These are phyloP conservation scores for Himalopsyche phryganea DNA, from an alignment of 1,140 invertebrate species.

Conservation along the genomic window DNA sequence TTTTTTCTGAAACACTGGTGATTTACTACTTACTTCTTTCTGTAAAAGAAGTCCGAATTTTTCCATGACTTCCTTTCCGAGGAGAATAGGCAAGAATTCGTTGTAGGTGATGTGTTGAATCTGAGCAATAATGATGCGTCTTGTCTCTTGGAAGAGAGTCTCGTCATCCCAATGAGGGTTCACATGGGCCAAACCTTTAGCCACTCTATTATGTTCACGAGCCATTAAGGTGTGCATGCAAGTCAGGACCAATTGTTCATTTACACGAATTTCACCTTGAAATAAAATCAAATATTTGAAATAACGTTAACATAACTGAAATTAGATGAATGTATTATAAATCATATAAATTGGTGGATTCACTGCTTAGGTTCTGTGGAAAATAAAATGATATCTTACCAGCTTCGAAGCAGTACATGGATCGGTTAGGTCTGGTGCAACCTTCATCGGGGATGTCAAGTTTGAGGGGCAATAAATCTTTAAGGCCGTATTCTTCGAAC, in stretches of 20 bases:
- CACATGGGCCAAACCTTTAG: slow-evolving; percentile 68
- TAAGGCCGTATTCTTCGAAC: slow-evolving; percentile 81
- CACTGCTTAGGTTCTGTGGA: too few relatives aligned
- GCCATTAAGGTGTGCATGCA: slow-evolving; percentile 90
- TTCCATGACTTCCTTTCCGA: slow-evolving; percentile 91
- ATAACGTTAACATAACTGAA: too few relatives aligned
- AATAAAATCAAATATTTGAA: slow-evolving; percentile 22
- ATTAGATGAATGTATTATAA: too few relatives aligned
- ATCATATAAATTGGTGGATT: too few relatives aligned
- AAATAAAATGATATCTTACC: too few relatives aligned
- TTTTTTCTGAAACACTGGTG: neutral
- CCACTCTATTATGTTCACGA: slow-evolving; percentile 82
- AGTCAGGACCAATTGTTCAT: slow-evolving; percentile 86
- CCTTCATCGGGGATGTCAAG: slow-evolving; percentile 87
- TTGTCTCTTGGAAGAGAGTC: slow-evolving; percentile 86
- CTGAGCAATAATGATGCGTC: slow-evolving; percentile 84
- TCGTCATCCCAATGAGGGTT: slow-evolving; percentile 97
- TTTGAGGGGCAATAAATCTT: slow-evolving; percentile 86
- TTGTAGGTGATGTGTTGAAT: slow-evolving; percentile 93
- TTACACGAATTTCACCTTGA: slow-evolving; percentile 87
- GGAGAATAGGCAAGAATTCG: slow-evolving; percentile 89
- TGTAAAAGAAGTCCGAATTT: slow-evolving; percentile 82
- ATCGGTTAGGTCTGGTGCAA: slow-evolving; percentile 82
- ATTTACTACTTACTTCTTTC: slow-evolving; percentile 62
- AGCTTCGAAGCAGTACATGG: slow-evolving; percentile 89